phyloP scores from a whole-genome alignment of 2,797 vertebrate species.

The Peromyscus nudipes region DNA sequence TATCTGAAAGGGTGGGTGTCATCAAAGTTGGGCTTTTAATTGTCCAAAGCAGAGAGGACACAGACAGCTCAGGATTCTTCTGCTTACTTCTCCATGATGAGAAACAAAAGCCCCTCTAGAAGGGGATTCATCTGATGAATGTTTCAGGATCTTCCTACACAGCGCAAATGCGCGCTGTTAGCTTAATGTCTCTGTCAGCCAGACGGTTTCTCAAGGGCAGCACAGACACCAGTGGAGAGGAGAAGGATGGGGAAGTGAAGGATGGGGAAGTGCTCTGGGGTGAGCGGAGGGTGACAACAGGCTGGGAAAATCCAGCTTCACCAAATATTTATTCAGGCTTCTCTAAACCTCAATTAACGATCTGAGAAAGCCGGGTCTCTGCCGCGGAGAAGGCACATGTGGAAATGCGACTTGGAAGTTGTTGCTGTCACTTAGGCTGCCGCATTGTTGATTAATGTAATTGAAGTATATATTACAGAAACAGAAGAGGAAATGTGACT shows the following conservation, averaged over 20 bases:
- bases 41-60: background rate
- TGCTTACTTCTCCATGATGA: slow-evolving; percentile 82
- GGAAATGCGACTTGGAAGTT: slow-evolving; percentile 75
- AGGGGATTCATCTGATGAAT: slow-evolving; percentile 41
- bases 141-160: slow-evolving; percentile 78
- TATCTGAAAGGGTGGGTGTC: slow-evolving; percentile 79
- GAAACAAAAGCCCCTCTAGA: slow-evolving; percentile 82
- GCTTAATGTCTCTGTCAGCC: slow-evolving; percentile 78
- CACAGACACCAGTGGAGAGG: slow-evolving; percentile 82
- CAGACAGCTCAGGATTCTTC: slow-evolving; percentile 49
- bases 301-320: slow-evolving; percentile 74
- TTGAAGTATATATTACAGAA: slow-evolving; percentile 88
- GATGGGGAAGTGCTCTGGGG: slow-evolving; percentile 69
- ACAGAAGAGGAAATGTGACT: slow-evolving; percentile 88
- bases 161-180: slow-evolving; percentile 79
- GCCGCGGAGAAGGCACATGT: background rate
- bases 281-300: slow-evolving; percentile 65
- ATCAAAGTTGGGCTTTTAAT: slow-evolving; percentile 68
- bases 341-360: slow-evolving; percentile 77
- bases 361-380: slow-evolving; percentile 42
- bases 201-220: slow-evolving; percentile 79
- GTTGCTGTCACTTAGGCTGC: slow-evolving; percentile 83
- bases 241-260: slow-evolving; percentile 69
- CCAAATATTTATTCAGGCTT: slow-evolving; percentile 80
- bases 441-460: slow-evolving; percentile 89